Conservation (phyloP, 2,113 vertebrate species). For the Artemisiospiza belli region DNA sequence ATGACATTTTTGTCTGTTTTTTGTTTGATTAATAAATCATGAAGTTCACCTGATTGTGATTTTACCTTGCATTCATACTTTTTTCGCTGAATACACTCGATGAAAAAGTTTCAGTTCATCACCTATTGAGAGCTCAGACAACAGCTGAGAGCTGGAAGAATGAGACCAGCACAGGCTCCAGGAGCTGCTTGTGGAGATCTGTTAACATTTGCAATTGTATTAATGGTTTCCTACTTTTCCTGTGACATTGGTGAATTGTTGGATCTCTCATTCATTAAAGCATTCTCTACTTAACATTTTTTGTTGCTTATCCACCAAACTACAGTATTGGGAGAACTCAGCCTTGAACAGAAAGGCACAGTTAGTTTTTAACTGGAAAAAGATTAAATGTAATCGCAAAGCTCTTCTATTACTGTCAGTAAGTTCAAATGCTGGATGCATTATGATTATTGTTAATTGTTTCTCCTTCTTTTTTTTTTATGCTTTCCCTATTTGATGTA, state of each 20-base stretch:
- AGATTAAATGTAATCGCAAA: neutral
- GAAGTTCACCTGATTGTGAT: neutral
- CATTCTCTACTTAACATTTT: neutral
- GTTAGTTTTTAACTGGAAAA: neutral
- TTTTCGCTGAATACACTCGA: neutral
- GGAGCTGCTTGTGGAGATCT: neutral
- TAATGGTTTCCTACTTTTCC: neutral
- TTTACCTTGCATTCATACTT: neutral
- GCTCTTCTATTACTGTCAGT: neutral
- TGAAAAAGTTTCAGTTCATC: neutral
- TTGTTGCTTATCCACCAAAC: neutral
- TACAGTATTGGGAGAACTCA: neutral
- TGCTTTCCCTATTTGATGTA: neutral
- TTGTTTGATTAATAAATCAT: neutral
- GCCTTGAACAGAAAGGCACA: neutral
- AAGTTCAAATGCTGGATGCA: neutral
- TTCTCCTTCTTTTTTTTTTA: neutral
- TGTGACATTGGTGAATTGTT: neutral
- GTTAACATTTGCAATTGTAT: neutral
- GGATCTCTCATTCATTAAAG: neutral
- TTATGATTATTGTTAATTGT: neutral
- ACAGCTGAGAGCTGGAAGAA: neutral
- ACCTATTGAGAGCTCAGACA: neutral
- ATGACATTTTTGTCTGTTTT: neutral
- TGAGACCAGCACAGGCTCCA: neutral